A percentile compares a stretch with the other conserved stretches of the same genome.
Conservation (phyloP, 2,797 vertebrate species). For the Sternotherus odoratus region DNA sequence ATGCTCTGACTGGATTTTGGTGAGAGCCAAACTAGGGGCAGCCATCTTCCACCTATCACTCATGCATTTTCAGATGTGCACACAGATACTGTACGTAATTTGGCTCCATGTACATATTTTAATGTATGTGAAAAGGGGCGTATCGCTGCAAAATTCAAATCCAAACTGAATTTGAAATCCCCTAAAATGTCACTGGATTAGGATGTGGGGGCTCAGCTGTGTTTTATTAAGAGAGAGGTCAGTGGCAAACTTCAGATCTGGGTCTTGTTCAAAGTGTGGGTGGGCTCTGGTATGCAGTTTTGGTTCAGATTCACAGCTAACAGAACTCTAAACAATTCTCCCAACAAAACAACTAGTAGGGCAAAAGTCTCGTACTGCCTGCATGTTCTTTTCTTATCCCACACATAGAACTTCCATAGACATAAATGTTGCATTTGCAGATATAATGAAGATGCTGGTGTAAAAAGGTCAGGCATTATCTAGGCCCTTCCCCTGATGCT, state of each 20-base stretch:
- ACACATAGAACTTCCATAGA: background rate
- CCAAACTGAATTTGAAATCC: background rate
- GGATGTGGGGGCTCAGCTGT: background rate
- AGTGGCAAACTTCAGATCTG: background rate
- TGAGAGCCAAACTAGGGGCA: background rate
- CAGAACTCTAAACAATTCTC: background rate
- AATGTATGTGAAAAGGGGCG: background rate
- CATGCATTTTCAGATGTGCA: background rate
- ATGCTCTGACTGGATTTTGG: background rate
- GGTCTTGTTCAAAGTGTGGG: background rate
- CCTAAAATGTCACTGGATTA: background rate
- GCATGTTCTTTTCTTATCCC: background rate
- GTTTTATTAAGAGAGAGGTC: background rate
- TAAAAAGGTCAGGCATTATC: constrained; percentile 36
- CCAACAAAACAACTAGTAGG: background rate
- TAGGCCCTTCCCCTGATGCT: background rate
- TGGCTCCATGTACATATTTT: background rate
- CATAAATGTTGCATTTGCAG: constrained; percentile 38
- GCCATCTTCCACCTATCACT: background rate
- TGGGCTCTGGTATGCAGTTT: background rate
- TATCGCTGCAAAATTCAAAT: background rate
- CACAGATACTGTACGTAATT: background rate
- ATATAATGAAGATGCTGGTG: background rate
- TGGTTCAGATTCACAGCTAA: background rate
- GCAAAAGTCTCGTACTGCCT: background rate